Conservation (phyloP, 1,140 invertebrate genomes). For the Adelges cooleyi region DNA sequence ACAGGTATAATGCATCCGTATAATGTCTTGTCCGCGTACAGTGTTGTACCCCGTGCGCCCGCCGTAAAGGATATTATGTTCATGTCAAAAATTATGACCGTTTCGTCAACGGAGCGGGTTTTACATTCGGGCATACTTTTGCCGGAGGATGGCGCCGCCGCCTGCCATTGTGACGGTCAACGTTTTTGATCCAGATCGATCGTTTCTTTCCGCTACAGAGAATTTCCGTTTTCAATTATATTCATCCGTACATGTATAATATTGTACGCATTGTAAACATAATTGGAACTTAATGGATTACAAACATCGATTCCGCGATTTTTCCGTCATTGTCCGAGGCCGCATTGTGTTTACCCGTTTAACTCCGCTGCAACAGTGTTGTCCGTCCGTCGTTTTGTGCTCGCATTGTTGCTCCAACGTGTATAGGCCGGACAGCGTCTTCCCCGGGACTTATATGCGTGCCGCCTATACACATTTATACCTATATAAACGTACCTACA, state of each 20-base stretch:
- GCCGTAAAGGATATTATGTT: no score
- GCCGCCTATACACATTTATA: no score
- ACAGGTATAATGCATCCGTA: no score
- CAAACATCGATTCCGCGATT: constrained; percentile 17
- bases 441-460: no score
- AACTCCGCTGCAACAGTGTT: not conserved
- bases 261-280: not conserved
- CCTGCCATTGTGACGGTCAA: not conserved
- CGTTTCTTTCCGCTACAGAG: constrained; percentile 20
- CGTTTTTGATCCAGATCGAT: constrained; percentile 22
- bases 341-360: no score
- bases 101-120: not conserved
- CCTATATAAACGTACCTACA: no score
- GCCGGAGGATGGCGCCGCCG: constrained; percentile 10
- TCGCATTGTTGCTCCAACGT: not conserved
- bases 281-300: constrained; percentile 29
- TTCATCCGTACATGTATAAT: not conserved
- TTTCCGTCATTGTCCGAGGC: not conserved
- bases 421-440: no score
- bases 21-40: no score
- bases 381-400: constrained; percentile 1
- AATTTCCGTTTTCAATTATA: constrained; percentile 11
- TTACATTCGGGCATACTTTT: not conserved
- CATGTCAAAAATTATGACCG: not conserved
- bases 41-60: no score